Evolutionary conservation across 1,140 invertebrate species (phyloP), one percentile per base, ranked within the genome.

Genomic region (Eriocheir sinensis): DNA sequence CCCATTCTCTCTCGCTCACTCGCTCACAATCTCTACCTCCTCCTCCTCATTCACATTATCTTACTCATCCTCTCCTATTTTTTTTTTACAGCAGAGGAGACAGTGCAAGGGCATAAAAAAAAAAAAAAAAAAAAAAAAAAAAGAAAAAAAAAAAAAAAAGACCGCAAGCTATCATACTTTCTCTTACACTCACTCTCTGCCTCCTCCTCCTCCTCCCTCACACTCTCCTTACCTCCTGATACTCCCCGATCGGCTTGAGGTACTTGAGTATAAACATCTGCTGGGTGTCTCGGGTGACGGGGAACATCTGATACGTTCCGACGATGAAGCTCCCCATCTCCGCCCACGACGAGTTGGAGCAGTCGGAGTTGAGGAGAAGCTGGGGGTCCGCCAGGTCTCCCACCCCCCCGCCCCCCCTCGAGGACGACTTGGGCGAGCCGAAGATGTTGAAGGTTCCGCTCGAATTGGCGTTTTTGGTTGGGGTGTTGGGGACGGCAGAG

Each of bases 181-280:
- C n/a, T 21, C 85, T 21, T 34, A 34, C 21, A 15, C 85, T 38
- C 85, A 3, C 85, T 38, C 85, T 38, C 85, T 88, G 15, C 36
- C 85, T 38, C 85, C 36, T 34, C n/a, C n/a, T n/a, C n/a, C n/a
- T n/a, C n/a, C n/a, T n/a, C n/a, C n/a, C n/a, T n/a, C 21, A 83
- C 72, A 93, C 83, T n/a, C 40, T 85, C 96, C 96, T 96, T 96
- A 98, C 98, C 97, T 99, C 99, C 97, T 99, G 99, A 97, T 99
- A 99, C 96, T 99, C 99, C 34, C 99, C 99, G 97, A 99, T 98
- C 0, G 99, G 98, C 15, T 98, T 98, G 0, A 99, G 97, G 97
- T 99, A 99, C 96, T 99, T 97, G 27, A 99, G 96, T 96, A 99
- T 99, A 9, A 99, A 97, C 97, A 99, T 98, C 96, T 99, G 99